Evolutionary conservation across 1,140 invertebrate genomes (phyloP), one percentile per base, ranked within the genome.

Genomic region (Lucilia sericata): DNA sequence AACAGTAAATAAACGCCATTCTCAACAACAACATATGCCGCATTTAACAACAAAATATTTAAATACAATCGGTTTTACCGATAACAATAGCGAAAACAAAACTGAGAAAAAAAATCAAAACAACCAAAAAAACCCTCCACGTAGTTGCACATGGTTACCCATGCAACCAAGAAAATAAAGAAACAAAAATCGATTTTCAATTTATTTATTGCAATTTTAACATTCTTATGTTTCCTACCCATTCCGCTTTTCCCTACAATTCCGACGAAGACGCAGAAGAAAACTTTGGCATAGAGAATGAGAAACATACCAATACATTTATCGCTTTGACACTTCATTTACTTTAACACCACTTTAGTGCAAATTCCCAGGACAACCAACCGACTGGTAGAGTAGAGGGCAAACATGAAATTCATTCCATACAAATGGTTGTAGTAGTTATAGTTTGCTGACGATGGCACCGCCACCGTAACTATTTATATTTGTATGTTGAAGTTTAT

Each of bases 161-260:
- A 30, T 80, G 76, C 76, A 51, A 80, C 75, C 75, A 78, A 9
- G 75, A 49, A 78, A 47, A 47, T 25, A 19, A 82, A 65, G 81
- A n/a, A 82, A 74, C 19, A 49, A 76, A 85, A 83, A 83, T 86
- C 86, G 80, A 85, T 86, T 82, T 83, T 86, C 74, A 84, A 83
- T 84, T 81, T 82, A 85, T 82, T 84, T 84, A 84, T 84, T 81
- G 83, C 75, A 65, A 49, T 81, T 70, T 70, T 70, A 17, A 21
- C 65, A 21, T 21, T 14, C n/a, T 14, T 42, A 78, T 84, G 55
- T 84, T 80, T 78, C 49, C 60, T 84, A 78, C 42, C 3, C 42
- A 42, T 42, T 42, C 42, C 42, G 25, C 3, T 51, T 60, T 60
- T 25, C 17, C 17, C 2, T 42, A 17, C 34, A 7, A 42, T 13